These are phyloP conservation scores for Julus scanicus DNA, from an alignment of 2,888 invertebrate species.

Conservation along the genomic window DNA sequence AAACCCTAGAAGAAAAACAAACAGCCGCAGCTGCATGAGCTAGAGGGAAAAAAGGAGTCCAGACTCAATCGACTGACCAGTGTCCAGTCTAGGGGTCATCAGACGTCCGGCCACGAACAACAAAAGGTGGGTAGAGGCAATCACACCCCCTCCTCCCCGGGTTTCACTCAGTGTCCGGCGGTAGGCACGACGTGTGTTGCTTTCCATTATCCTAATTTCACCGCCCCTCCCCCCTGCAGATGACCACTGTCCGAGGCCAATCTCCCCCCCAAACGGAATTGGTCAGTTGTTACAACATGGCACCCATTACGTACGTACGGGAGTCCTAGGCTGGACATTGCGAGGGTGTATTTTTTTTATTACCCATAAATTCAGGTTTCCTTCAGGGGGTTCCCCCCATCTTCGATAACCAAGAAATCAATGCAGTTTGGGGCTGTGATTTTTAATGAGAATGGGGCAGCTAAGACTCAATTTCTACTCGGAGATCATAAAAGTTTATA, in stretches of 20 bases:
- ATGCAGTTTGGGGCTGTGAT: slow-evolving; percentile 55
- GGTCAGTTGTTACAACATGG: slow-evolving; percentile 30
- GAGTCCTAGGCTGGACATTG: slow-evolving; percentile 32
- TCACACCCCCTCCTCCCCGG: slow-evolving; percentile 26
- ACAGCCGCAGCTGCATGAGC: slow-evolving; percentile 38
- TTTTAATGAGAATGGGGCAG: slow-evolving; percentile 56
- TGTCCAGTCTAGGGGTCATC: slow-evolving; percentile 50
- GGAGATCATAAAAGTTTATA: slow-evolving; percentile 57
- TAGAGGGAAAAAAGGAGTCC: not conserved
- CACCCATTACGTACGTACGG: slow-evolving; percentile 28
- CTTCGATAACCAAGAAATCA: slow-evolving; percentile 53
- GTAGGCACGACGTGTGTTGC: slow-evolving; percentile 46
- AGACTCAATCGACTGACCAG: slow-evolving; percentile 46
- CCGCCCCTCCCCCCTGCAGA: slow-evolving; percentile 16
- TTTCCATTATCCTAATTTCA: not conserved
- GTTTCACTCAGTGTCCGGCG: slow-evolving; percentile 18
- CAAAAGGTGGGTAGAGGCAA: not conserved
- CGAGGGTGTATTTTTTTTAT: slow-evolving; percentile 53
- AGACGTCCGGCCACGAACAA: slow-evolving; percentile 30
- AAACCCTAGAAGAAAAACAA: slow-evolving; percentile 25
- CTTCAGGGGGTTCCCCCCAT: slow-evolving; percentile 54
- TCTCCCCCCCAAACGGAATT: not conserved
- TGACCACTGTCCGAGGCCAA: slow-evolving; percentile 51
- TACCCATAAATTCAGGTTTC: slow-evolving; percentile 56
- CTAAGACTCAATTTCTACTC: slow-evolving; percentile 57